A percentile compares a stretch with the other conserved stretches of the same genome.
Conservation (phyloP, 37 sponge, comb jelly and placozoan genomes). For the Cladorhizidae sp. region DNA sequence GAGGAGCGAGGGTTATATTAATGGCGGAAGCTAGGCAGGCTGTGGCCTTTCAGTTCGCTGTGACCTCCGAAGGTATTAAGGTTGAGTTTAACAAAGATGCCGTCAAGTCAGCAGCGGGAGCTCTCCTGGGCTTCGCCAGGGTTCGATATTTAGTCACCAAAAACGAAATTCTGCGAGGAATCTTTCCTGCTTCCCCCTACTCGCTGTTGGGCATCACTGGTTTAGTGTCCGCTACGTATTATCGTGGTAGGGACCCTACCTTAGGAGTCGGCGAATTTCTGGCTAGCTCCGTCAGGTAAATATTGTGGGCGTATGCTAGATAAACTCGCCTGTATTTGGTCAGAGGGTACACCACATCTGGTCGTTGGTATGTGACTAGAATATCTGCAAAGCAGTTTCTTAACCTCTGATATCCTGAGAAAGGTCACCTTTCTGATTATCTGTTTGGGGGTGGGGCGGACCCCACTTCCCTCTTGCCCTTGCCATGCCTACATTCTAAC, state of each 20-base stretch:
- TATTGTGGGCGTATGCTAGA: too few relatives aligned
- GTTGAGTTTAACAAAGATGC: constrained; percentile 64
- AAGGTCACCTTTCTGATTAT: too few relatives aligned
- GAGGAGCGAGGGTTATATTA: too few relatives aligned
- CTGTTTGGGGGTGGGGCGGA: too few relatives aligned
- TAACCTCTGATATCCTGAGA: too few relatives aligned
- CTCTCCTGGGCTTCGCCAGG: constrained; percentile 12
- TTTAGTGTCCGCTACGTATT: constrained; percentile 8
- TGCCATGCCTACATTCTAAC: too few relatives aligned
- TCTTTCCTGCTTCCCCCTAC: constrained; percentile 83
- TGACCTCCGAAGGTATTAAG: constrained; percentile 85
- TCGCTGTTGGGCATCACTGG: constrained; percentile 62
- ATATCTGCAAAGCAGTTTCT: too few relatives aligned
- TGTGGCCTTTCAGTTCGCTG: constrained; percentile 95
- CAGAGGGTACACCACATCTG: too few relatives aligned
- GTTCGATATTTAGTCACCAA: constrained; percentile 18
- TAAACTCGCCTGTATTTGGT: too few relatives aligned
- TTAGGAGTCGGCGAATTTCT: background rate
- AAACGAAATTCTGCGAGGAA: constrained; percentile 45
- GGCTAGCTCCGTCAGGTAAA: background rate
- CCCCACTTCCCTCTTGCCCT: too few relatives aligned
- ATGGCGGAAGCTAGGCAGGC: constrained; percentile 99
- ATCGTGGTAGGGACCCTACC: constrained; percentile 39
- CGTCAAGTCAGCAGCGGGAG: constrained; percentile 9
- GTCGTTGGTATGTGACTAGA: too few relatives aligned